These are phyloP conservation scores for Halichondria panicea DNA, from an alignment of 37 sponge, comb jelly and placozoan species.

Conservation along the genomic window DNA sequence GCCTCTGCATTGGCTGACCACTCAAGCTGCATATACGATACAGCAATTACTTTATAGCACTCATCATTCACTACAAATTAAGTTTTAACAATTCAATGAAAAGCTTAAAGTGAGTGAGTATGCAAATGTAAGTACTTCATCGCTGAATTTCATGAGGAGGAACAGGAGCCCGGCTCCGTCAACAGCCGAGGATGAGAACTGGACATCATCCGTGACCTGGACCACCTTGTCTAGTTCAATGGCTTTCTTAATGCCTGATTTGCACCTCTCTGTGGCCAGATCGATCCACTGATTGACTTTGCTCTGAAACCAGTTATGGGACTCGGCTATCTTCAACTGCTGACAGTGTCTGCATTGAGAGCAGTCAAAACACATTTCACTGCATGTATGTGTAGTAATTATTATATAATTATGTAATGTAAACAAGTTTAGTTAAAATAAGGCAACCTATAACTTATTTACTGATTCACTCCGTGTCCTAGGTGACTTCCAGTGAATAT, in stretches of 20 bases:
- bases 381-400: neutral
- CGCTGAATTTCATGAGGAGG: conserved; percentile 15
- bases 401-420: neutral
- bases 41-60: too few species aligned
- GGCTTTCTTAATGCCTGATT: conserved; percentile 23
- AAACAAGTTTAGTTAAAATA: neutral
- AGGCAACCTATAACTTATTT: neutral
- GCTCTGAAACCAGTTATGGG: conserved; percentile 30
- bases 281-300: conserved; percentile 32
- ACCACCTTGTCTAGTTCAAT: conserved; percentile 28
- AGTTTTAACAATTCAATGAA: too few species aligned
- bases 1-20: conserved; percentile 29
- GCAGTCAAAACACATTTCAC: neutral
- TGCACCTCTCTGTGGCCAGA: conserved; percentile 3
- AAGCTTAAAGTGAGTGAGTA: too few species aligned
- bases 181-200: conserved; percentile 46
- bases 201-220: conserved; percentile 10
- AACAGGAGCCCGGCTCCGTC: conserved; percentile 23
- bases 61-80: too few species aligned
- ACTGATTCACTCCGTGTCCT: too few species aligned
- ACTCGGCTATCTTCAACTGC: neutral
- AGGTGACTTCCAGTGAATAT: too few species aligned
- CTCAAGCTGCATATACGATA: conserved; percentile 25
- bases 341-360: neutral
- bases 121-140: too few species aligned